phyloP scores from a whole-genome alignment of 2,888 invertebrate species.

The Tetragnatha montana region DNA sequence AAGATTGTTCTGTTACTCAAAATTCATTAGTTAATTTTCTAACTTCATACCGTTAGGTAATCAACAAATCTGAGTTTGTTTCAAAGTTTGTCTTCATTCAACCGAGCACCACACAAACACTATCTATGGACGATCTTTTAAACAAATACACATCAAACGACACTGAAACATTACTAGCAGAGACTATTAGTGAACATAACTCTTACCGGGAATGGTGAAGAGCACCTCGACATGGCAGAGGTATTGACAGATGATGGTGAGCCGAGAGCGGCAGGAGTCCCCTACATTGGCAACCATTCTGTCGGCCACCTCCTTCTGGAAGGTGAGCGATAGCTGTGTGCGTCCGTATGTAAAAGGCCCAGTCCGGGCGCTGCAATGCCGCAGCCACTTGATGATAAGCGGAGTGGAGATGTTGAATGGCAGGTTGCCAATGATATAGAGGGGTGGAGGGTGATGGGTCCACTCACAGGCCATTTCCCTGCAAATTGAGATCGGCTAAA shows the following conservation, averaged over 20 bases:
- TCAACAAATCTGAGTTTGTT: too few species aligned
- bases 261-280: slow-evolving; percentile 85
- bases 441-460: slow-evolving; percentile 78
- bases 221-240: slow-evolving; percentile 89
- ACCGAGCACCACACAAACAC: too few species aligned
- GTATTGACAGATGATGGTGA: slow-evolving; percentile 96
- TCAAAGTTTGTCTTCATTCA: too few species aligned
- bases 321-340: slow-evolving; percentile 92
- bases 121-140: too few species aligned
- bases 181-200: background rate
- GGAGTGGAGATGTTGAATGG: slow-evolving; percentile 97
- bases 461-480: slow-evolving; percentile 71
- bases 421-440: slow-evolving; percentile 92
- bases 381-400: slow-evolving; percentile 91
- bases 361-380: slow-evolving; percentile 76
- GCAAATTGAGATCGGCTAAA: background rate
- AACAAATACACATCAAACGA: too few species aligned
- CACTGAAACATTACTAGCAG: too few species aligned
- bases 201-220: slow-evolving; percentile 88
- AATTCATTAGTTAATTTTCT: too few species aligned
- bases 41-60: too few species aligned
- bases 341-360: slow-evolving; percentile 89
- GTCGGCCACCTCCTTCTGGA: slow-evolving; percentile 98
- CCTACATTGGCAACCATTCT: slow-evolving; percentile 87
- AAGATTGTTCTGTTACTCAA: too few species aligned